These are phyloP conservation scores for Festucalex cinctus DNA, from an alignment of 2,113 vertebrate genomes.

Conservation along the genomic window DNA sequence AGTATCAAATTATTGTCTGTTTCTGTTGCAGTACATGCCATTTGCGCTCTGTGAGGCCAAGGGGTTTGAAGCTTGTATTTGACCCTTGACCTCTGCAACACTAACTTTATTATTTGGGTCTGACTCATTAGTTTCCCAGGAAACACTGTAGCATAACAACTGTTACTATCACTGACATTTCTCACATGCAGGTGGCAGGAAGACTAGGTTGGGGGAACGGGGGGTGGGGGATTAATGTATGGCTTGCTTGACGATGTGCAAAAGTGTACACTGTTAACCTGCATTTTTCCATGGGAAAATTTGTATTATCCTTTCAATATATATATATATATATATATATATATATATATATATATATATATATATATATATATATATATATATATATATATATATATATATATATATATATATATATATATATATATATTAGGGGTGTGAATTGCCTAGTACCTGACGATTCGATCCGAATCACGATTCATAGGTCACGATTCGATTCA, in stretches of 20 bases:
- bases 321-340: too few relatives aligned
- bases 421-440: too few relatives aligned
- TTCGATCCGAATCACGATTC: too few relatives aligned
- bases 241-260: neutral
- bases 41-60: constrained; percentile 47
- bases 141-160: constrained; percentile 40
- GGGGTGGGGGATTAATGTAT: neutral
- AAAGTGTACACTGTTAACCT: neutral
- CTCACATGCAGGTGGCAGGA: constrained; percentile 8
- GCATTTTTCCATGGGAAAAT: too few relatives aligned
- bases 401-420: too few relatives aligned
- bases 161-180: constrained; percentile 23
- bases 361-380: too few relatives aligned
- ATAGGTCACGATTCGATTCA: too few relatives aligned
- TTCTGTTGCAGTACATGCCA: constrained; percentile 3
- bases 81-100: constrained; percentile 44
- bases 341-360: too few relatives aligned
- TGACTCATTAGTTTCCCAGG: constrained; percentile 52
- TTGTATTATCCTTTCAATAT: neutral
- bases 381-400: too few relatives aligned
- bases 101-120: constrained; percentile 48
- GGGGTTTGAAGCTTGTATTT: constrained; percentile 38
- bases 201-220: neutral
- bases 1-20: constrained; percentile 2
- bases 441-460: too few relatives aligned